Evolutionary conservation across 2,113 vertebrate genomes (phyloP).

Genomic region (Scopus umbretta): DNA sequence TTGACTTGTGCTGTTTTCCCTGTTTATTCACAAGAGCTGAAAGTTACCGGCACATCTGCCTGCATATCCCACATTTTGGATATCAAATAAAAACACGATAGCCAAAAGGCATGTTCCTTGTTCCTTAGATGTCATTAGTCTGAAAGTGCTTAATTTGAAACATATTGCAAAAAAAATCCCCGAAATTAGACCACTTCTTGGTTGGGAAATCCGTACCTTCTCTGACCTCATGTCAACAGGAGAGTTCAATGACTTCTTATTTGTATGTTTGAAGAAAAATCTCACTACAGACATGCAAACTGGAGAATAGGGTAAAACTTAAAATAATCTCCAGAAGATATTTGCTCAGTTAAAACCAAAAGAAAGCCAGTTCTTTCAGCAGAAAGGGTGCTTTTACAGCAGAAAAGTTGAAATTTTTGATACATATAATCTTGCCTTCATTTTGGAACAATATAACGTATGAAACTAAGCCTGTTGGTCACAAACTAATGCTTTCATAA

Average conservation of each 20-base stretch:
- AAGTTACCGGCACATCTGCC: background rate
- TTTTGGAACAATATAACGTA: background rate
- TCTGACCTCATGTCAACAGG: background rate
- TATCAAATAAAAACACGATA: background rate
- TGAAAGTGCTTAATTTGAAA: background rate
- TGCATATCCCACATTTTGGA: background rate
- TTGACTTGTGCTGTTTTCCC: background rate
- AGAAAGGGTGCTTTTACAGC: no score
- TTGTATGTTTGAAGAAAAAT: background rate
- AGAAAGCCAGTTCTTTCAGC: no score
- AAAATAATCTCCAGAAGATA: background rate
- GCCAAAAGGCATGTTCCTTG: background rate
- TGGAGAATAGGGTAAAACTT: background rate
- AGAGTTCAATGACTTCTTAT: background rate
- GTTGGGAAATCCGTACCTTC: background rate
- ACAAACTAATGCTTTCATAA: background rate
- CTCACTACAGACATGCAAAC: background rate
- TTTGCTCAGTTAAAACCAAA: background rate
- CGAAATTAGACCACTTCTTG: background rate
- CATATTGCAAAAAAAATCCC: background rate
- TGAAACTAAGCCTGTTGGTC: background rate
- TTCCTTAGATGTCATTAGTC: background rate
- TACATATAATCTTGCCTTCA: background rate
- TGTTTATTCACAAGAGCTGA: background rate
- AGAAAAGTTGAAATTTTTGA: background rate